These are phyloP conservation scores for Zaprionus tsacasi DNA, from an alignment of 1,140 invertebrate species.

Conservation along the genomic window DNA sequence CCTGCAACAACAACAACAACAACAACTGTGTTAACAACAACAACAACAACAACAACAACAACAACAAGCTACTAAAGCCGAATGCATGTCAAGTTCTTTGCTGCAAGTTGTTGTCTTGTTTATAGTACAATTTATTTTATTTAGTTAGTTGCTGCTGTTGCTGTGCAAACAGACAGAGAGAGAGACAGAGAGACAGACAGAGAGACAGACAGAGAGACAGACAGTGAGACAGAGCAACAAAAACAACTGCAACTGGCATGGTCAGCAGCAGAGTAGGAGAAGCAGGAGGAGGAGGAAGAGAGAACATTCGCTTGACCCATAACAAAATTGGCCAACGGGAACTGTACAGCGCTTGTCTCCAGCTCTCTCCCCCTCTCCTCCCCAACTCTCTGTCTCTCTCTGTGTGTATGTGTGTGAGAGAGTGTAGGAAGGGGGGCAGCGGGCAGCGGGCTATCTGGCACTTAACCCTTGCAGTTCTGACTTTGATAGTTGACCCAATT, in stretches of 20 bases:
- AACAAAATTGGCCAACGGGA: slow-evolving; percentile 80
- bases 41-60: slow-evolving; percentile 8
- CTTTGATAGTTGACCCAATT: slow-evolving; percentile 82
- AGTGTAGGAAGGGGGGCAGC: neutral
- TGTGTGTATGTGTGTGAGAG: slow-evolving; percentile 6
- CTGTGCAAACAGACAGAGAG: slow-evolving; percentile 40
- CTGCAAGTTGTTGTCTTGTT: slow-evolving; percentile 63
- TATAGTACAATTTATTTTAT: slow-evolving; percentile 79
- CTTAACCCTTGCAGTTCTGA: slow-evolving; percentile 79
- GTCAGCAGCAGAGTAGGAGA: slow-evolving; percentile 11
- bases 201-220: slow-evolving; percentile 27
- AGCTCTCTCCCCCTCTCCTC: neutral
- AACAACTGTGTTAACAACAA: slow-evolving; percentile 23
- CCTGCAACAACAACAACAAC: slow-evolving; percentile 16
- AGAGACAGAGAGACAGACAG: slow-evolving; percentile 15
- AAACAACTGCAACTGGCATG: slow-evolving; percentile 33
- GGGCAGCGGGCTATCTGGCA: slow-evolving; percentile 39
- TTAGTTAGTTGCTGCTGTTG: slow-evolving; percentile 61
- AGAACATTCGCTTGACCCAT: slow-evolving; percentile 72
- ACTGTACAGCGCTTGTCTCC: slow-evolving; percentile 42
- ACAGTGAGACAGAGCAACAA: slow-evolving; percentile 10
- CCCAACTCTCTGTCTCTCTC: slow-evolving; percentile 7
- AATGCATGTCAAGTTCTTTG: slow-evolving; percentile 70
- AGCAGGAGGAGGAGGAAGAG: slow-evolving; percentile 23
- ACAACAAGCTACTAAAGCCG: slow-evolving; percentile 42